A percentile compares a stretch with the other conserved stretches of the same genome.
These are phyloP conservation scores for Irena cyanogastra DNA, from an alignment of 2,113 vertebrate species.

Conservation along the genomic window DNA sequence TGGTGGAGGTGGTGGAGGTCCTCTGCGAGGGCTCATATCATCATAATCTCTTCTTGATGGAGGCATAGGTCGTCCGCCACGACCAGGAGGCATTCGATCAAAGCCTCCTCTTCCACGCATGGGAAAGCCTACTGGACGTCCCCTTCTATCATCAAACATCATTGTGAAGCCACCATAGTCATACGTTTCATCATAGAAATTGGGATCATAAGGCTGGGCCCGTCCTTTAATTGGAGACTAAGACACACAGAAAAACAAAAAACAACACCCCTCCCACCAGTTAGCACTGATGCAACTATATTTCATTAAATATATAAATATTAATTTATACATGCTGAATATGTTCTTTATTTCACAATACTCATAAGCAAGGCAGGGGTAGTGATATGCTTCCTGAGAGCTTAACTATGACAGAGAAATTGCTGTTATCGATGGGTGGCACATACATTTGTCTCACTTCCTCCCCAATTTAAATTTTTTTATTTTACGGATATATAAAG, in stretches of 20 bases:
- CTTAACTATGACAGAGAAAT: not conserved
- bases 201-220: constrained; percentile 93
- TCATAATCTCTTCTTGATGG: constrained; percentile 92
- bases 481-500: not conserved
- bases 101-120: constrained; percentile 88
- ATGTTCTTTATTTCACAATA: not conserved
- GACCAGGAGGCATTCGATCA: constrained; percentile 90
- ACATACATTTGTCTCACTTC: not conserved
- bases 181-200: constrained; percentile 96
- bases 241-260: not conserved
- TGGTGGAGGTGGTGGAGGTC: constrained; percentile 85
- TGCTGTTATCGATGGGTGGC: not conserved
- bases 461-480: not conserved
- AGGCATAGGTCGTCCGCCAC: constrained; percentile 86
- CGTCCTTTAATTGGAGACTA: constrained; percentile 97
- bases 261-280: not conserved
- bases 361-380: not conserved
- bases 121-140: constrained; percentile 87
- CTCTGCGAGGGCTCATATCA: constrained; percentile 94
- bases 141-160: constrained; percentile 92
- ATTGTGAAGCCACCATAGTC: constrained; percentile 96
- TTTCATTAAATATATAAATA: not conserved
- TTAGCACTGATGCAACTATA: not conserved
- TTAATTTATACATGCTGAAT: not conserved
- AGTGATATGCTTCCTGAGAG: not conserved